Evolutionary conservation across 2,888 invertebrate genomes (phyloP).

Genomic region (Amaurobius ferox): DNA sequence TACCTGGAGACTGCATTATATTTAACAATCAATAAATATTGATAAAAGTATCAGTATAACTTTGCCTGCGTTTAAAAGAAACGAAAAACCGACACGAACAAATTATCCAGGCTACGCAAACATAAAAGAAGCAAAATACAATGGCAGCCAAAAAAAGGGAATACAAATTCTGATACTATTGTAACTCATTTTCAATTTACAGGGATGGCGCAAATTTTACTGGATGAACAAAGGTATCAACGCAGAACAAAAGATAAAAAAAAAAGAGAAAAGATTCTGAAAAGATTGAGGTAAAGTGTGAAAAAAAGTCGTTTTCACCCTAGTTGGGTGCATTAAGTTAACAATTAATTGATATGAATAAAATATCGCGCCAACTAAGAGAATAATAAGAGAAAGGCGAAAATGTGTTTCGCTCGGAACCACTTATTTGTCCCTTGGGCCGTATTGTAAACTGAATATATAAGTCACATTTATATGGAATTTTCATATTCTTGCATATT

Average conservation of each 20-base stretch:
- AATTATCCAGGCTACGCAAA: not conserved
- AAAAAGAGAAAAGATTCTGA: slow-evolving; percentile 52
- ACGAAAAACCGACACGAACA: not conserved
- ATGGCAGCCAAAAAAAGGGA: slow-evolving; percentile 17
- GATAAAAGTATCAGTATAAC: not conserved
- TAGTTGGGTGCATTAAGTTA: slow-evolving; percentile 65
- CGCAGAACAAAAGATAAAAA: slow-evolving; percentile 39
- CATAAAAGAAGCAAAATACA: slow-evolving; percentile 26
- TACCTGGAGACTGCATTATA: no score
- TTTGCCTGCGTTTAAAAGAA: not conserved
- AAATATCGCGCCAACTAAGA: slow-evolving; percentile 48
- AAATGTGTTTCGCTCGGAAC: no score
- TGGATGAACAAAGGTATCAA: not conserved
- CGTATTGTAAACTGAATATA: no score
- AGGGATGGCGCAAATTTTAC: not conserved
- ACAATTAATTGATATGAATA: slow-evolving; percentile 64
- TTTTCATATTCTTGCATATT: no score
- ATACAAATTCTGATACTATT: slow-evolving; percentile 47
- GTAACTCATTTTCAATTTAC: slow-evolving; percentile 49
- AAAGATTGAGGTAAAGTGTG: slow-evolving; percentile 25
- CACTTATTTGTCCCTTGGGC: no score
- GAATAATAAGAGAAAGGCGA: slow-evolving; percentile 35
- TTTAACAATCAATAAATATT: not conserved
- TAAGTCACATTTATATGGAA: no score
- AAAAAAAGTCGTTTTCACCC: slow-evolving; percentile 64